These are phyloP conservation scores for Tyrannus savana DNA, from an alignment of 2,113 vertebrate species.

Conservation along the genomic window DNA sequence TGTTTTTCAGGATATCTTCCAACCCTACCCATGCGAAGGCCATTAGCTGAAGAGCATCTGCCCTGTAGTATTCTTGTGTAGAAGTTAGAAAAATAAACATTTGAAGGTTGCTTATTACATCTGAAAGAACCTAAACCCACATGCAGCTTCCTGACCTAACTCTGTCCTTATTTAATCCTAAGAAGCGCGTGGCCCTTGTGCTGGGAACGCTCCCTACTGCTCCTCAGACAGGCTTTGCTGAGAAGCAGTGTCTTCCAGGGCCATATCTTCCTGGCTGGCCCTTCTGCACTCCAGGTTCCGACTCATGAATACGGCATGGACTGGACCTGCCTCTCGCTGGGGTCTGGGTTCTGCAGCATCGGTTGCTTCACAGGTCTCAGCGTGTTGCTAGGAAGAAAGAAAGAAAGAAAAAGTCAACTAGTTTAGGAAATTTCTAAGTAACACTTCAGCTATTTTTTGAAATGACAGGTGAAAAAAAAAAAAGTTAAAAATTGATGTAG, in stretches of 20 bases:
- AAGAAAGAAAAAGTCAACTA: neutral
- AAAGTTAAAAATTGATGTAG: neutral
- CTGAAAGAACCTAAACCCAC: neutral
- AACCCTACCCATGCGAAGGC: neutral
- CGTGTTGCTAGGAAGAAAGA: constrained; percentile 74
- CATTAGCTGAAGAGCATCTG: neutral
- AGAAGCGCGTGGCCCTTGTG: fast-evolving
- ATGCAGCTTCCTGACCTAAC: neutral
- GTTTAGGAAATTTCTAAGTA: neutral
- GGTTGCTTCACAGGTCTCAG: constrained; percentile 80
- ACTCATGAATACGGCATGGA: neutral
- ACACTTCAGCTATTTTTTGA: constrained; percentile 6
- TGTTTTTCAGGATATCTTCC: constrained; percentile 27
- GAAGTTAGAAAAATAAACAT: constrained; percentile 65
- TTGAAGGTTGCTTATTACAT: constrained; percentile 16
- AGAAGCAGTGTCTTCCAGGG: constrained; percentile 63
- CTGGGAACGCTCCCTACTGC: neutral
- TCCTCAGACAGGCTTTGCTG: constrained; percentile 72
- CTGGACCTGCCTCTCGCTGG: neutral
- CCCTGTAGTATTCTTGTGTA: neutral
- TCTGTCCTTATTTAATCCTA: neutral
- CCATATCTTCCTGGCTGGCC: constrained; percentile 73
- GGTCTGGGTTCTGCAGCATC: constrained; percentile 56
- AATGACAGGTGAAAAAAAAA: neutral
- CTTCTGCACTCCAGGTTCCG: constrained; percentile 53